Evolutionary conservation across 2,888 invertebrate species (phyloP).

Genomic region (Caenorhabditis japonica): DNA sequence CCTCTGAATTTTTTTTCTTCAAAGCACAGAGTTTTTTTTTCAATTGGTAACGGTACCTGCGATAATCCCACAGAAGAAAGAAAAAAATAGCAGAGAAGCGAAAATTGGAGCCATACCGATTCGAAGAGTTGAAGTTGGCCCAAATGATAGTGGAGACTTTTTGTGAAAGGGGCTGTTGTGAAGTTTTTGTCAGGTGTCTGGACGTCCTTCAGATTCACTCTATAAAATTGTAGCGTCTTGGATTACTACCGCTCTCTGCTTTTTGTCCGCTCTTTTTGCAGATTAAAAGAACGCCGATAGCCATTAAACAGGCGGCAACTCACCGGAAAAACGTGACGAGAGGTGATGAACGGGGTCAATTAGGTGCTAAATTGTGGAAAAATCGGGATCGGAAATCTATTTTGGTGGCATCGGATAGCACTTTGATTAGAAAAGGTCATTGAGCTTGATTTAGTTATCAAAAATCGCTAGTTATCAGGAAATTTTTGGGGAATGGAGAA

Average conservation of each 20-base stretch:
- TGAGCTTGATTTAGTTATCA: constrained; percentile 4
- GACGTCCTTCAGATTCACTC: constrained; percentile 36
- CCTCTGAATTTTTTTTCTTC: constrained; percentile 7
- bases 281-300: constrained; percentile 50
- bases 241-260: constrained; percentile 40
- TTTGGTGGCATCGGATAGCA: constrained; percentile 13
- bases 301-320: constrained; percentile 46
- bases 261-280: constrained; percentile 30
- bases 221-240: constrained; percentile 44
- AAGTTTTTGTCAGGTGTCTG: constrained; percentile 42
- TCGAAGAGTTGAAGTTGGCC: constrained; percentile 1
- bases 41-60: constrained; percentile 3
- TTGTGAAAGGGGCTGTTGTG: constrained; percentile 20
- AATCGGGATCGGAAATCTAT: background rate
- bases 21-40: background rate
- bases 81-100: background rate
- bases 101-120: constrained; percentile 21
- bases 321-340: constrained; percentile 37
- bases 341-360: constrained; percentile 33
- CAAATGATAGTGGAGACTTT: constrained; percentile 30
- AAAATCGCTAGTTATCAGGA: constrained; percentile 18
- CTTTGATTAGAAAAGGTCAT: constrained; percentile 33
- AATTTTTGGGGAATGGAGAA: too few species aligned
- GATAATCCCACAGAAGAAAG: background rate
- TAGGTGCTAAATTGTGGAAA: constrained; percentile 18